Percentiles rank a stretch among this genome's conserved stretches.
These are phyloP conservation scores for Pristionchus japonicus DNA, from an alignment of 2,888 invertebrate genomes.

Conservation along the genomic window DNA sequence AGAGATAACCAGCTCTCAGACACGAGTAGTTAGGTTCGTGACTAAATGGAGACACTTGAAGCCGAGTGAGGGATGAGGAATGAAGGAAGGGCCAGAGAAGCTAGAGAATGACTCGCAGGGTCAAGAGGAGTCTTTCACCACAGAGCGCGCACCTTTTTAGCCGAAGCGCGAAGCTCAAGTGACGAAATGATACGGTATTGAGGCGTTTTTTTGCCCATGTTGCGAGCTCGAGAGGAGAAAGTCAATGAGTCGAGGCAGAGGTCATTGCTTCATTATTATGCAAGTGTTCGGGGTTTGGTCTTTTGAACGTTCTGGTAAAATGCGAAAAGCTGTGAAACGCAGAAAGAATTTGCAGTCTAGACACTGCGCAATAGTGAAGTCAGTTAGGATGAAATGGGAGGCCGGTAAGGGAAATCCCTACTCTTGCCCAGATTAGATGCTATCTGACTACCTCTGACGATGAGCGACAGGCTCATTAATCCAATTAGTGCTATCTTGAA, in stretches of 20 bases:
- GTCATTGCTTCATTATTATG: slow-evolving; percentile 9
- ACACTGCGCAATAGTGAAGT: neutral
- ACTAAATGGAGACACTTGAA: slow-evolving; percentile 17
- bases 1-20: slow-evolving; percentile 16
- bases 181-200: slow-evolving; percentile 41
- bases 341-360: neutral
- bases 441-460: neutral
- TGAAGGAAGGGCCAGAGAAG: neutral
- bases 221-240: slow-evolving; percentile 11
- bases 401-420: neutral
- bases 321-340: no score
- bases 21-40: neutral
- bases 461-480: neutral
- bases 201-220: neutral
- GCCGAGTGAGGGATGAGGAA: neutral
- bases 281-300: neutral
- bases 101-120: neutral
- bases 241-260: slow-evolving; percentile 7
- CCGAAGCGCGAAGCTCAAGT: neutral
- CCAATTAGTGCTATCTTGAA: neutral
- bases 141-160: neutral
- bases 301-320: no score
- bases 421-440: neutral
- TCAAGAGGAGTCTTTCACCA: neutral
- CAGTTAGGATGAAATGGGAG: neutral